Base-by-base conservation (phyloP, 1,140 invertebrate genomes). In the Papilio dardanus region DNA sequence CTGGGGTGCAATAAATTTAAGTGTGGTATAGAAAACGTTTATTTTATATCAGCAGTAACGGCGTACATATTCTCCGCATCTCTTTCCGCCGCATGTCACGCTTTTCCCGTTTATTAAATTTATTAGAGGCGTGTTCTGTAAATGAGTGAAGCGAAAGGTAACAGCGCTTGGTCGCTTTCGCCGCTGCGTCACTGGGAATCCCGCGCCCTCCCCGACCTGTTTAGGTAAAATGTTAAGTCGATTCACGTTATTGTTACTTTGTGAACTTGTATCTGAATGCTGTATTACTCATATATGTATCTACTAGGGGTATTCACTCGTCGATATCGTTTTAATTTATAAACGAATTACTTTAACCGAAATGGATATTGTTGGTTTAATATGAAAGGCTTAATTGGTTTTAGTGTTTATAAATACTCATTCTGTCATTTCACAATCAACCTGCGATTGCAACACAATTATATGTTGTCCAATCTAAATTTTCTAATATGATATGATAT, bases 71-170 rank as follows among this genome's bases (percentile, higher is more conserved):
- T 83, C 84, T 79, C 78, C 75, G 54, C 67, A 66, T 77, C 76
- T 76, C 76, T 85, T 84, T 77, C 81, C 58, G 42, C 77, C 76
- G 81, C 79, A 74, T 84, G 84, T 85, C 83, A 81, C 83, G 76
- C 79, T 81, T 81, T 86, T 82, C 77, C 81, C 83, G 77, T 86
- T 87, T 88, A 88, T 88, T 88, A 83, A 88, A 88, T 90, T 88
- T 88, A 86, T 88, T 87, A 86, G 82, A 80, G 82, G 78, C 83
- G 80, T 84, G 82, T 85, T 81, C 77, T 78, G 86, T 82, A 85
- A 86, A 85, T 87, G 86, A 85, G 79, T 82, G 79, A 74, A 84
- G 81, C 79, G 81, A 84, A 82, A 85, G 83, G 79, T 86, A 83
- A 82, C 77, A 80, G 80, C 81, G 85, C 86, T 88, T 81, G 76